These are phyloP conservation scores for Apteryx mantelli DNA, from an alignment of 2,113 vertebrate genomes.

Conservation along the genomic window DNA sequence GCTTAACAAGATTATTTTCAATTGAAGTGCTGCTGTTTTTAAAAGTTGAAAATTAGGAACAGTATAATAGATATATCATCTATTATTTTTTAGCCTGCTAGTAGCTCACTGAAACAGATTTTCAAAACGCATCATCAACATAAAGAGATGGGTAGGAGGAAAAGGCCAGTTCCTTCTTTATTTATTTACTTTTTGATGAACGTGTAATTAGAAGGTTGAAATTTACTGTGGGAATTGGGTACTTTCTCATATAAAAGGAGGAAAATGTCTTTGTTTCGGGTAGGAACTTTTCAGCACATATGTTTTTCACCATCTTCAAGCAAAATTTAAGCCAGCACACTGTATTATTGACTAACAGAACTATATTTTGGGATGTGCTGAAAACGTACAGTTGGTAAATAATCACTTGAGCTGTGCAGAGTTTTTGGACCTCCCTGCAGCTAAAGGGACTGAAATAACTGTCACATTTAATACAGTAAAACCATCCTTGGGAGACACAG, in stretches of 20 bases:
- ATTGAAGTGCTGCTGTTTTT: not conserved
- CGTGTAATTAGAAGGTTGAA: not conserved
- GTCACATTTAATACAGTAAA: not conserved
- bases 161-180: not conserved
- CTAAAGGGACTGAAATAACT: not conserved
- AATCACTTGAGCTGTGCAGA: not conserved
- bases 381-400: not conserved
- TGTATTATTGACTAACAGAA: not conserved
- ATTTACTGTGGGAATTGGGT: not conserved
- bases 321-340: not conserved
- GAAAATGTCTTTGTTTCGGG: not conserved
- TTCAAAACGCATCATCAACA: not conserved
- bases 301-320: not conserved
- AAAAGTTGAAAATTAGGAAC: not conserved
- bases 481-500: not conserved
- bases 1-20: not conserved
- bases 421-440: not conserved
- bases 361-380: not conserved
- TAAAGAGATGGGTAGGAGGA: not conserved
- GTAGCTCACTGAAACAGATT: not conserved
- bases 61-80: not conserved
- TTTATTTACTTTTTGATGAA: not conserved
- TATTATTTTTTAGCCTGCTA: not conserved
- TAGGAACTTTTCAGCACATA: not conserved
- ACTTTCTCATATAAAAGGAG: not conserved